Evolutionary conservation across 1,140 invertebrate genomes (phyloP), one percentile per base, ranked within the genome.

Genomic region (Temnothorax longispinosus): DNA sequence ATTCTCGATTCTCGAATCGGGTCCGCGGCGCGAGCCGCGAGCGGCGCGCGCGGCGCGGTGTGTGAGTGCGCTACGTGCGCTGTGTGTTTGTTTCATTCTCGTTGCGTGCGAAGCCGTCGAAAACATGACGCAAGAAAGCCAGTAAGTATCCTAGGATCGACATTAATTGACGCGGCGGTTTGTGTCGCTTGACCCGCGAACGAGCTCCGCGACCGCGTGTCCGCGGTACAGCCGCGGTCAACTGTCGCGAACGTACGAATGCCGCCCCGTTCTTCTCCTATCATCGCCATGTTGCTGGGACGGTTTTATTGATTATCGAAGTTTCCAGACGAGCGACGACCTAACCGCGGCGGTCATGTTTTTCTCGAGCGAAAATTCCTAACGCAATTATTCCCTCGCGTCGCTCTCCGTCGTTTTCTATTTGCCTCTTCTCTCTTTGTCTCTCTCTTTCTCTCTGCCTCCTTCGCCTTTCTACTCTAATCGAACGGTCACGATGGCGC

Each of bases 281-380:
- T 86, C 69, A 87, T 89, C 94, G 94, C 95, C 95, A 95, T 95
- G 89, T 95, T 95, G 92, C 81, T 78, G 78, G 75, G 89, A 87
- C 74, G 88, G 82, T 90, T 90, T 93, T 95, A 95, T 95, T 95
- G 94, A 95, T 95, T 95, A 93, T 93, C 93, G 92, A 94, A 94
- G 77, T 93, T 95, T 95, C 94, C 91, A 86, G 87, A 88, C 90
- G 87, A 87, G 41, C 91, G 7, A 69, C 41, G n/a, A 69, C 11
- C 5, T 27, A 8, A 47, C 10, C 41, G 3, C 72, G 54, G 21
- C 13, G 18, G 8, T 13, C 7, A 21, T 47, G 10, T 11, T 18
- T 47, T 13, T 21, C 15, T 13, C 56, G 13, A n/a, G 5, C 32
- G 13, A 62, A 81, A 47, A 85, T 71, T 41, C 6, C 13, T 18